A percentile compares a stretch with the other conserved stretches of the same genome.
Evolutionary conservation across 2,888 invertebrate genomes (phyloP).

Genomic region (Helobdella robusta): DNA sequence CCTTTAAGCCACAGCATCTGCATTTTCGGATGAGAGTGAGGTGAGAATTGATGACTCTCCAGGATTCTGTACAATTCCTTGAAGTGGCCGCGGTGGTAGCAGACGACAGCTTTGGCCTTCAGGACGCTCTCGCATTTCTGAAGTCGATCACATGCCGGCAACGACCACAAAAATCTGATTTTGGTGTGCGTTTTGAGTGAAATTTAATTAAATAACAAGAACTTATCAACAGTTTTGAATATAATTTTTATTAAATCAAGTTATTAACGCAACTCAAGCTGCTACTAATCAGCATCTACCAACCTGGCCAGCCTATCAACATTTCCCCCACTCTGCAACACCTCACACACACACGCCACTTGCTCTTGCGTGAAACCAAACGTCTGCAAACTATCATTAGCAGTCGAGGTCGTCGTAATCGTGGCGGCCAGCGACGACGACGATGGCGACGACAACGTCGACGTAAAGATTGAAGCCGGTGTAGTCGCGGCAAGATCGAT

Average conservation of each 20-base stretch:
- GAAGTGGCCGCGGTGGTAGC: slow-evolving; percentile 73
- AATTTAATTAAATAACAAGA: no score
- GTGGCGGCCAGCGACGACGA: neutral
- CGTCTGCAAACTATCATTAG: slow-evolving; percentile 12
- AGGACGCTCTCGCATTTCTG: slow-evolving; percentile 94
- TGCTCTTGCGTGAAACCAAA: slow-evolving; percentile 25
- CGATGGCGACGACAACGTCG: neutral
- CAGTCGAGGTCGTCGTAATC: neutral
- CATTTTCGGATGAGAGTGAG: slow-evolving; percentile 67
- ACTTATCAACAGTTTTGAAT: no score
- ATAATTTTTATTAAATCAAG: no score
- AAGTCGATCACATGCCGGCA: slow-evolving; percentile 88
- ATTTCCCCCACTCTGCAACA: slow-evolving; percentile 85
- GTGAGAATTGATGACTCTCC: slow-evolving; percentile 86
- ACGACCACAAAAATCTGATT: slow-evolving; percentile 79
- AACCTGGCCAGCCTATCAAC: slow-evolving; percentile 79
- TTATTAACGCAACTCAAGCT: no score
- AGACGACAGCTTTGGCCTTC: slow-evolving; percentile 93
- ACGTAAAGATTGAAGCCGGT: neutral
- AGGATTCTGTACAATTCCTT: slow-evolving; percentile 90
- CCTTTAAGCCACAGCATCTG: slow-evolving; percentile 93
- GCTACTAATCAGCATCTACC: no score
- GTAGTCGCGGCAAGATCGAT: neutral
- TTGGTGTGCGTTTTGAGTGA: no score
- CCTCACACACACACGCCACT: slow-evolving; percentile 94